A percentile compares a stretch with the other conserved stretches of the same genome.
These are phyloP conservation scores for Calyptommatus sinebrachiatus DNA, from an alignment of 2,113 vertebrate species.

Conservation along the genomic window DNA sequence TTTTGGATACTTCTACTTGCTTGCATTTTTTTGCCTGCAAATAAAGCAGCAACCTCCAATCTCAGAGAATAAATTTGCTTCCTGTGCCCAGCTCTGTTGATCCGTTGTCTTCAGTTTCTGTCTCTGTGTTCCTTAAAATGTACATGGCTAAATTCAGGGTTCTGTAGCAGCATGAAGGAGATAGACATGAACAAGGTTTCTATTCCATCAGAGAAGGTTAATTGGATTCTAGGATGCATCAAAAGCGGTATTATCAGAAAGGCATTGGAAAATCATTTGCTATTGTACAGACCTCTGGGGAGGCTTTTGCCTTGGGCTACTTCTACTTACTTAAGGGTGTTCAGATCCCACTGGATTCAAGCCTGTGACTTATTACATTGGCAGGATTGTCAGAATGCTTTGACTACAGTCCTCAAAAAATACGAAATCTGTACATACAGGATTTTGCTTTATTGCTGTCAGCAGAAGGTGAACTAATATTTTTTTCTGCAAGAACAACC, in stretches of 20 bases:
- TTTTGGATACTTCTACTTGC: not conserved
- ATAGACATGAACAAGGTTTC: not conserved
- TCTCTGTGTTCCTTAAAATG: not conserved
- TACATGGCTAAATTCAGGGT: not conserved
- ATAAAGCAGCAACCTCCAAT: not conserved
- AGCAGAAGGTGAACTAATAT: not conserved
- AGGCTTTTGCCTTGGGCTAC: slow-evolving; percentile 11
- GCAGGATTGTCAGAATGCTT: not conserved
- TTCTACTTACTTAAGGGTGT: not conserved
- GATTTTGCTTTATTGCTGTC: not conserved
- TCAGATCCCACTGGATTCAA: slow-evolving; percentile 3
- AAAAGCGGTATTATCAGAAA: slow-evolving; percentile 21
- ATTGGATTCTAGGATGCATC: slow-evolving; percentile 6
- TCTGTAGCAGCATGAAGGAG: not conserved
- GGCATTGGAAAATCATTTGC: not conserved
- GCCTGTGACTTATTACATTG: not conserved
- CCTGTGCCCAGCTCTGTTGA: slow-evolving; percentile 6
- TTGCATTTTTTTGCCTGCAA: not conserved
- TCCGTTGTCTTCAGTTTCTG: not conserved
- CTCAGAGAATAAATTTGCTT: not conserved
- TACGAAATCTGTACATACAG: not conserved
- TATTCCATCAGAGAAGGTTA: not conserved
- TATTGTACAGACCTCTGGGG: not conserved
- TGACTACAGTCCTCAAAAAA: not conserved
- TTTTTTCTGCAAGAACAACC: not conserved